phyloP scores from a whole-genome alignment of 2,888 invertebrate species.

The Plutella xylostella region DNA sequence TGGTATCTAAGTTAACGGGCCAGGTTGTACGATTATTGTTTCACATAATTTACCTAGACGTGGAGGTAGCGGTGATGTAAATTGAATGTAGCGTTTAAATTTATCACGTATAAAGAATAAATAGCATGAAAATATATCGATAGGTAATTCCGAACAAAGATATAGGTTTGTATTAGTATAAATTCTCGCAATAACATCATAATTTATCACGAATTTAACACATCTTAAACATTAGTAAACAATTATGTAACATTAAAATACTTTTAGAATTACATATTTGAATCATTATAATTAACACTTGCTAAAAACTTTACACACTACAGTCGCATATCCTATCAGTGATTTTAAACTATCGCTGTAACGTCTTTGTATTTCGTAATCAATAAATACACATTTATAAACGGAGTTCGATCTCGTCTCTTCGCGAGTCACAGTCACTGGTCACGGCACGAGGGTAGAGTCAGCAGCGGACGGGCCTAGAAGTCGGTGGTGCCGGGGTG shows the following conservation, averaged over 20 bases:
- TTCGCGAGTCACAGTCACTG: too few species aligned
- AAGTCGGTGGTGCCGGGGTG: conserved; percentile 50
- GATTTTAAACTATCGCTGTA: conserved; percentile 26
- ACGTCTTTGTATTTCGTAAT: too few species aligned
- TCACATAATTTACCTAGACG: too few species aligned
- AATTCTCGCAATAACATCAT: conserved; percentile 42
- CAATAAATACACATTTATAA: too few species aligned
- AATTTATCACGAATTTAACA: conserved; percentile 57
- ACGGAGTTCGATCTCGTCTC: too few species aligned
- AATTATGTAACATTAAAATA: conserved; percentile 51
- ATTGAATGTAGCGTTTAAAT: too few species aligned
- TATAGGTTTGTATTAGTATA: conserved; percentile 28
- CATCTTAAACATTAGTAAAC: conserved; percentile 49
- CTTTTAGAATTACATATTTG: conserved; percentile 47
- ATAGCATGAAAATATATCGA: conserved; percentile 28
- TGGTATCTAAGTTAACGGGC: too few species aligned
- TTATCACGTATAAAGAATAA: too few species aligned
- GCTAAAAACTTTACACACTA: conserved; percentile 33
- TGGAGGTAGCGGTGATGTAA: too few species aligned
- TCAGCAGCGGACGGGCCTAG: conserved; percentile 22
- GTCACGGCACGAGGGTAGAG: too few species aligned
- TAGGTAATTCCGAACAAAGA: conserved; percentile 30
- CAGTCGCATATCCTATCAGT: conserved; percentile 37
- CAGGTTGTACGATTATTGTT: too few species aligned
- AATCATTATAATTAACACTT: conserved; percentile 29